Evolutionary conservation across 2,797 vertebrate genomes (phyloP).

Genomic region (Petrocephalus schoutedeni): DNA sequence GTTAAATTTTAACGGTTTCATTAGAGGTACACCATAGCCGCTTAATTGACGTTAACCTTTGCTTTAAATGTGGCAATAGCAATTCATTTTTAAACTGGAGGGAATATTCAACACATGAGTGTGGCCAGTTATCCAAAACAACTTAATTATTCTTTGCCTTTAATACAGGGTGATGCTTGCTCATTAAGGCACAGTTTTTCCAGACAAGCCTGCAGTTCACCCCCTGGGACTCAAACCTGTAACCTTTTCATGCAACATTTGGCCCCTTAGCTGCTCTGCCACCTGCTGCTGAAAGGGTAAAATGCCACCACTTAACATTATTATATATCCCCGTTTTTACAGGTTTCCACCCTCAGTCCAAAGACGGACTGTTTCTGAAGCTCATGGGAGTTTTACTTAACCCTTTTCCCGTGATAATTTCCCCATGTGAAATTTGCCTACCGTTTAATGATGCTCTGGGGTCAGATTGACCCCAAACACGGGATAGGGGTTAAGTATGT

Average conservation of each 20-base stretch:
- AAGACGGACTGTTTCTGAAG: neutral
- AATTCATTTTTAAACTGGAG: neutral
- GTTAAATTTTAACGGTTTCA: constrained; percentile 20
- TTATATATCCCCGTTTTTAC: neutral
- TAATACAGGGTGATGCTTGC: neutral
- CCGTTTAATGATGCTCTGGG: too few species aligned
- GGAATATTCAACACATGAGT: neutral
- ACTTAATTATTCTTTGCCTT: neutral
- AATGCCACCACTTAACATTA: neutral
- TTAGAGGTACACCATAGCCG: neutral
- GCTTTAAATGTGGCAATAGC: neutral
- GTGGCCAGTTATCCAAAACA: neutral
- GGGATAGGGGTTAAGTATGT: too few species aligned
- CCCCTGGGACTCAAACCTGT: neutral
- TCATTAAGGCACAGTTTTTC: neutral
- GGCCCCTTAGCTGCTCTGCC: neutral
- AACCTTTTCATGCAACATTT: neutral
- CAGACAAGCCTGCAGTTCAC: neutral
- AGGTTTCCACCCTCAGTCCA: neutral
- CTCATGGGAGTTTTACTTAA: too few species aligned
- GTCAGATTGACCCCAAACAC: too few species aligned
- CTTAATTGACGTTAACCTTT: constrained; percentile 25
- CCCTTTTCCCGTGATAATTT: too few species aligned
- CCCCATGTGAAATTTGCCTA: too few species aligned
- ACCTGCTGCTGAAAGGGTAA: neutral